Evolutionary conservation across 37 sponge, comb jelly and placozoan species (phyloP).

Genomic region (Cliona cf. orientalis): DNA sequence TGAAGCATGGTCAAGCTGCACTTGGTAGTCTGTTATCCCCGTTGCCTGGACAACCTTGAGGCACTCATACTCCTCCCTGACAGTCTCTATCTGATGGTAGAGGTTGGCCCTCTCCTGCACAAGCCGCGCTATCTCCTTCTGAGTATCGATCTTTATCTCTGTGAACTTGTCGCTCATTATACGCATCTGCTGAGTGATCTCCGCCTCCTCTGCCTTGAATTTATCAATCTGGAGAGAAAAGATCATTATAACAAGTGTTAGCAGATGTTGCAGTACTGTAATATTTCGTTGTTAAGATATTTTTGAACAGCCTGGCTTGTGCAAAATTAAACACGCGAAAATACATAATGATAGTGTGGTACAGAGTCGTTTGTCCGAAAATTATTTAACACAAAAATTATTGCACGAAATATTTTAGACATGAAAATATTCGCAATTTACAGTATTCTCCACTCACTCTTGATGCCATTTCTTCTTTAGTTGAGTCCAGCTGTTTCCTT

Average conservation of each 20-base stretch:
- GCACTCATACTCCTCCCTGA: constrained; percentile 79
- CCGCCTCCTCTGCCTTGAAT: constrained; percentile 37
- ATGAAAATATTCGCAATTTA: no score
- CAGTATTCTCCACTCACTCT: constrained; percentile 41
- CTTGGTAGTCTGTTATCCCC: constrained; percentile 45
- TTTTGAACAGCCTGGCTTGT: neutral
- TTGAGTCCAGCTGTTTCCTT: constrained; percentile 19
- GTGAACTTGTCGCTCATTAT: constrained; percentile 47
- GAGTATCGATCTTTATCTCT: constrained; percentile 64
- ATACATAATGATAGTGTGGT: neutral
- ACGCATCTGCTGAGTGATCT: constrained; percentile 10
- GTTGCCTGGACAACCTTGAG: constrained; percentile 63
- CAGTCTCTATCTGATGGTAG: constrained; percentile 18
- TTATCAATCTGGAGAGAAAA: constrained; percentile 38
- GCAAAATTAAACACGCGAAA: neutral
- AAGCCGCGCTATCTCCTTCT: constrained; percentile 55
- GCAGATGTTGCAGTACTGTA: neutral
- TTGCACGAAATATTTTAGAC: no score
- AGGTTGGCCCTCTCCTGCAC: constrained; percentile 41
- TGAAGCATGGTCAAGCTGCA: constrained; percentile 12
- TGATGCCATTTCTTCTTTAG: constrained; percentile 50
- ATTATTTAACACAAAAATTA: neutral
- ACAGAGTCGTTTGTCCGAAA: neutral
- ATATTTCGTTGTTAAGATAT: neutral
- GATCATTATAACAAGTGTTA: neutral